Base-by-base conservation (phyloP, 2,888 invertebrate species). In the Hypolimnas misippus region DNA sequence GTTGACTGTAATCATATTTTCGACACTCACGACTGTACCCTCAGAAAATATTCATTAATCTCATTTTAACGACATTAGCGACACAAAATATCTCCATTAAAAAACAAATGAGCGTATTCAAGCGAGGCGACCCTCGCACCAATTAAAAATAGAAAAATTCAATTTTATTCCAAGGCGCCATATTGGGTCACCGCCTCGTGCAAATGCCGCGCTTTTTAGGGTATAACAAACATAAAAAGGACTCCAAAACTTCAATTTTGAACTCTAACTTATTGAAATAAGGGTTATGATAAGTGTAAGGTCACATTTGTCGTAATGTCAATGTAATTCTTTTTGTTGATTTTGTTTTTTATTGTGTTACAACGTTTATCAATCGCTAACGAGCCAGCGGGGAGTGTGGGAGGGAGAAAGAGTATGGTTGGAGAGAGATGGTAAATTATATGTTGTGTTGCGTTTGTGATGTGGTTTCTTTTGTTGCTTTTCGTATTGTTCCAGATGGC, bases 171-270 rank as follows among this genome's bases (percentile, higher is more conserved):
- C 50, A 74, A 73, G 74, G 76, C 79, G 85, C 84, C 88, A 88
- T 89, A 87, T 87, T 89, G 86, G 81, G 85, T 78, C 82, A 81
- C 87, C 91, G 91, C 91, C 90, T 89, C 83, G 83, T 81, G 87
- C 91, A 90, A 91, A 90, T 91, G 91, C 85, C 83, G 82, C 80
- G 83, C 81, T 79, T 80, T 78, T 74, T 76, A 70, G 70, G 73
- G 61, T 59, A 68, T 44, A 40, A 57, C 78, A 68, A 78, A 29
- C 1, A 60, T 69, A 67, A 16, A 46, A 38, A 19, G 17, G 60
- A 0, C 25, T 3, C 2, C 5, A 51, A 49, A 25, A 25, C 25
- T 25, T 25, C 50, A 1, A 82, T 60, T 74, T 60, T 70, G 1
- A 46, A n/a, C 78, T 55, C 65, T 82, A 81, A 21, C 0, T 0